These are phyloP conservation scores for Marmota monax DNA, from an alignment of 2,113 vertebrate species.

Conservation along the genomic window DNA sequence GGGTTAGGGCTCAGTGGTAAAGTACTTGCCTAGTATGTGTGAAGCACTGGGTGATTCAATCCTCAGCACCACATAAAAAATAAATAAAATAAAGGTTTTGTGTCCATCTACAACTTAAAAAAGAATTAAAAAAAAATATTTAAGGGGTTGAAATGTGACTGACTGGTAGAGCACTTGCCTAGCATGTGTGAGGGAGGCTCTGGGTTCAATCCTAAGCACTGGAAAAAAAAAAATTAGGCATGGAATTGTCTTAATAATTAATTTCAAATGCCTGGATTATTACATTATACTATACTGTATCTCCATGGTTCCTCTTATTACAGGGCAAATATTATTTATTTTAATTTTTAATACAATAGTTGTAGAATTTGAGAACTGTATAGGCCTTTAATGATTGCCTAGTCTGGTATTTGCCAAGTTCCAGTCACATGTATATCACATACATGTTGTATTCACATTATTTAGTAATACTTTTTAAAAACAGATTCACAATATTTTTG, in stretches of 20 bases:
- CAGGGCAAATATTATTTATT: not conserved
- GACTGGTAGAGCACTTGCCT: too few species aligned
- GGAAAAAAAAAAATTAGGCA: not conserved
- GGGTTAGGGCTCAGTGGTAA: too few species aligned
- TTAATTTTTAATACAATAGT: not conserved
- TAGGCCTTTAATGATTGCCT: not conserved
- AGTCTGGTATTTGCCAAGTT: conserved; percentile 26
- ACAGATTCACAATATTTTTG: conserved; percentile 4
- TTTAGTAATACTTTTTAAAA: conserved; percentile 28
- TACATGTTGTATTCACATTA: not conserved
- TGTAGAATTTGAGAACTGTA: not conserved
- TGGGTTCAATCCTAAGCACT: not conserved
- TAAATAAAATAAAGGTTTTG: too few species aligned
- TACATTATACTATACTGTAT: not conserved
- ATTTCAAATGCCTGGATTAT: conserved; percentile 14
- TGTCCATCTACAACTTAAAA: too few species aligned
- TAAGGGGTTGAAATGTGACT: not conserved
- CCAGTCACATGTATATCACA: not conserved
- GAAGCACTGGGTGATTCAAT: too few species aligned
- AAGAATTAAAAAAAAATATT: not conserved
- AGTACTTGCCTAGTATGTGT: too few species aligned
- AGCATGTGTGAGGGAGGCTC: too few species aligned
- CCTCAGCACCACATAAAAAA: too few species aligned
- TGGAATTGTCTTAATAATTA: not conserved
- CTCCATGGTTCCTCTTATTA: not conserved